These are phyloP conservation scores for Lutjanus campechanus DNA, from an alignment of 2,797 vertebrate species.

Conservation along the genomic window DNA sequence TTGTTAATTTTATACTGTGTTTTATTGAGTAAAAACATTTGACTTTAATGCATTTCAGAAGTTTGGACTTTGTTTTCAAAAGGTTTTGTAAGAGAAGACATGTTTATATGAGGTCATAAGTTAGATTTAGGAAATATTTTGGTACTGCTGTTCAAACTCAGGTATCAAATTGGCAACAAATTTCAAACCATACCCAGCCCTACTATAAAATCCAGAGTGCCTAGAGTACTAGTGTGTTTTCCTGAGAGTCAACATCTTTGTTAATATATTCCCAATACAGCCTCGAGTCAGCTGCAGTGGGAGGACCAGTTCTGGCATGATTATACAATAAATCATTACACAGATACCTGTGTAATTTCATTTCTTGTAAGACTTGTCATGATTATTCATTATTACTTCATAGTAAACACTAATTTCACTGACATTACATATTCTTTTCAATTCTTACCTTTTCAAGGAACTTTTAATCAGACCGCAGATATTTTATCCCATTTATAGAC, in stretches of 20 bases:
- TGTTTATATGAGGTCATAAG: neutral
- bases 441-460: neutral
- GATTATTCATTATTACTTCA: neutral
- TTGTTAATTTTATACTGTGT: constrained; percentile 61
- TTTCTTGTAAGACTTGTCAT: neutral
- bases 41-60: constrained; percentile 6
- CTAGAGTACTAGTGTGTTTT: constrained; percentile 22
- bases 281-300: neutral
- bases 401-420: neutral
- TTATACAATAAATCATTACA: constrained; percentile 50
- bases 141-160: constrained; percentile 19
- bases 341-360: constrained; percentile 10
- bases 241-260: constrained; percentile 23
- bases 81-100: neutral
- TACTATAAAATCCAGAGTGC: constrained; percentile 34
- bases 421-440: neutral
- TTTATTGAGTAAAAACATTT: constrained; percentile 36
- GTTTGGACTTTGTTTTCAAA: constrained; percentile 2
- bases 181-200: constrained; percentile 47
- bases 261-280: constrained; percentile 22
- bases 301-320: neutral
- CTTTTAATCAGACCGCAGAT: constrained; percentile 1
- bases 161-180: constrained; percentile 3
- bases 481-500: neutral
- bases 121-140: constrained; percentile 19